phyloP scores from a whole-genome alignment of 2,113 vertebrate genomes.

The Callocephalon fimbriatum region DNA sequence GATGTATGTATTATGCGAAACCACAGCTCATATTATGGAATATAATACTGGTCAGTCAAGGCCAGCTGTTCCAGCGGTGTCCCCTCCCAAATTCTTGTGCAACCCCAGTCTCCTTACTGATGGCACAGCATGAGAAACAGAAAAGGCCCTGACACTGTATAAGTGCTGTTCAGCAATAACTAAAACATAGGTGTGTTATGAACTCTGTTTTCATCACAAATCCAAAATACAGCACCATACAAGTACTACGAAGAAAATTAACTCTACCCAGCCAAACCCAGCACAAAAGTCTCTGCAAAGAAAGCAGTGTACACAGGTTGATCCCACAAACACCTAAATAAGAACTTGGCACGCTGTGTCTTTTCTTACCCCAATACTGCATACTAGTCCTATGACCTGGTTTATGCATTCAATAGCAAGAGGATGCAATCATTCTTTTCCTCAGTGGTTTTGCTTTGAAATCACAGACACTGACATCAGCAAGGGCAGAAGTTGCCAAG shows the following conservation, averaged over 20 bases:
- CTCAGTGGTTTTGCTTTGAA: neutral
- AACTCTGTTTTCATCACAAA: neutral
- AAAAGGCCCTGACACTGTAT: neutral
- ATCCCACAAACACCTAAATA: neutral
- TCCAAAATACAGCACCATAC: neutral
- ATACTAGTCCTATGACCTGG: neutral
- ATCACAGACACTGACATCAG: neutral
- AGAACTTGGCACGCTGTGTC: rapidly evolving
- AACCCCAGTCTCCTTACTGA: rapidly evolving
- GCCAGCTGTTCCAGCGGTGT: neutral
- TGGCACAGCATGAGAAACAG: neutral
- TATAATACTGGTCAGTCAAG: rapidly evolving
- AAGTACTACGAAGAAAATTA: neutral
- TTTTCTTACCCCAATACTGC: neutral
- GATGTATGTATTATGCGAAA: neutral
- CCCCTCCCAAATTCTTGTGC: neutral
- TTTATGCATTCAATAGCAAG: neutral
- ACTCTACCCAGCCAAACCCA: neutral
- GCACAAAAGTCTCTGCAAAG: neutral
- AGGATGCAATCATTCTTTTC: neutral
- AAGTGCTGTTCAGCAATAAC: rapidly evolving
- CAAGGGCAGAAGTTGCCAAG: neutral
- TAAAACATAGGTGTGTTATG: rapidly evolving
- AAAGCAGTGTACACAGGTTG: rapidly evolving
- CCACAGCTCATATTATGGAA: neutral